phyloP scores from a whole-genome alignment of 2,888 invertebrate species.

The Caenorhabditis wallacei region DNA sequence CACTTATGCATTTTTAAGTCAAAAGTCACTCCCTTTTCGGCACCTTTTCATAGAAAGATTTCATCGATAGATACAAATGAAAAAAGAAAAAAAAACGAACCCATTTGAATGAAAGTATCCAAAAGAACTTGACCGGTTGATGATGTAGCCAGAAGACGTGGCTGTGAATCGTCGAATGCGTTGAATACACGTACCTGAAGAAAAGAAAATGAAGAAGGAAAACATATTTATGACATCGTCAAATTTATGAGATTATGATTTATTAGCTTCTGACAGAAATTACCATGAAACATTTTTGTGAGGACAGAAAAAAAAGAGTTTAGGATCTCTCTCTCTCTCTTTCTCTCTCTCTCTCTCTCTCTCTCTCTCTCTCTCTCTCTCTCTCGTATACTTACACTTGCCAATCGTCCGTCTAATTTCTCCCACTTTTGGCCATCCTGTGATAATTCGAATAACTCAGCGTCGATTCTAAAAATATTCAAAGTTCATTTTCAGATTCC shows the following conservation, averaged over 20 bases:
- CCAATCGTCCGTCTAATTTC: slow-evolving; percentile 51
- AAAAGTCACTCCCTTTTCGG: slow-evolving; percentile 27
- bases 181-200: slow-evolving; percentile 65
- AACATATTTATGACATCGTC: neutral
- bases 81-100: slow-evolving; percentile 31
- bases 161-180: slow-evolving; percentile 64
- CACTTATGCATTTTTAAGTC: slow-evolving; percentile 59
- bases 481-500: neutral
- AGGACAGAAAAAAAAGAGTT: neutral
- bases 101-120: slow-evolving; percentile 62
- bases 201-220: neutral
- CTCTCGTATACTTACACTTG: slow-evolving; percentile 29
- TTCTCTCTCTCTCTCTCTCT: neutral
- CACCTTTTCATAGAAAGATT: slow-evolving; percentile 21
- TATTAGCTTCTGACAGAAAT: neutral
- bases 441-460: slow-evolving; percentile 65
- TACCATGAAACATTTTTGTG: neutral
- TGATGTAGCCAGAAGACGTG: slow-evolving; percentile 59
- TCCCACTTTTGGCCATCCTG: slow-evolving; percentile 66
- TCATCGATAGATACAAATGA: slow-evolving; percentile 24
- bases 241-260: slow-evolving; percentile 6
- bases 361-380: neutral
- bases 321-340: no score
- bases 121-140: slow-evolving; percentile 58
- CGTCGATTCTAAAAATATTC: slow-evolving; percentile 60